A percentile compares a stretch with the other conserved stretches of the same genome.
Evolutionary conservation across 2,888 invertebrate species (phyloP).

Genomic region (Myopa tessellatipennis): DNA sequence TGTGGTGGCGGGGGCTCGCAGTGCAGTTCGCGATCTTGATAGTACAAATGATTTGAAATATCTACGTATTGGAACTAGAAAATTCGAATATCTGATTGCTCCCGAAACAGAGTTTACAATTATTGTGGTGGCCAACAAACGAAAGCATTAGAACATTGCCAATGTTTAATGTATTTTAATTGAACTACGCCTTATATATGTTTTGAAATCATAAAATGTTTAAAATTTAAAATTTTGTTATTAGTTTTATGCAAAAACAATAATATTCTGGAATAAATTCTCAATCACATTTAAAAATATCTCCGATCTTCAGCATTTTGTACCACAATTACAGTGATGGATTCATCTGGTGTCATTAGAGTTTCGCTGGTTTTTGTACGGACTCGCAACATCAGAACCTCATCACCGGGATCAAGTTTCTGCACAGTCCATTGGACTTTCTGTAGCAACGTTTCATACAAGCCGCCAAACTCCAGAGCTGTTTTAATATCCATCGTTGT

Average conservation of each 20-base stretch:
- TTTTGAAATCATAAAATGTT: not conserved
- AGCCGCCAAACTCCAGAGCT: slow-evolving; percentile 61
- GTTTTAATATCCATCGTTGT: slow-evolving; percentile 57
- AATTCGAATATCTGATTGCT: slow-evolving; percentile 62
- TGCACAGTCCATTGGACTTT: slow-evolving; percentile 60
- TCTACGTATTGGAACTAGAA: slow-evolving; percentile 62
- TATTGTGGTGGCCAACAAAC: slow-evolving; percentile 58
- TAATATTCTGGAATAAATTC: too few species aligned
- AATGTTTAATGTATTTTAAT: slow-evolving; percentile 2
- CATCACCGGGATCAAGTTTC: slow-evolving; percentile 57
- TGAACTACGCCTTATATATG: not conserved
- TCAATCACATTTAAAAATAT: slow-evolving; percentile 30
- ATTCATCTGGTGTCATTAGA: slow-evolving; percentile 62
- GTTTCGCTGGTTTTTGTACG: slow-evolving; percentile 62
- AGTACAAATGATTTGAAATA: slow-evolving; percentile 60
- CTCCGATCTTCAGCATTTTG: slow-evolving; percentile 59
- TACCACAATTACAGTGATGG: slow-evolving; percentile 63
- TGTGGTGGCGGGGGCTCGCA: slow-evolving; percentile 57
- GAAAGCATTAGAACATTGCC: not conserved
- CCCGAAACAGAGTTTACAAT: slow-evolving; percentile 63
- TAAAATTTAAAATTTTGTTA: too few species aligned
- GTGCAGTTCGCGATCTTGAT: slow-evolving; percentile 62
- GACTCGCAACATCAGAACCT: slow-evolving; percentile 58
- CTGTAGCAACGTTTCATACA: slow-evolving; percentile 60
- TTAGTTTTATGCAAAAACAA: too few species aligned